A percentile compares a stretch with the other conserved stretches of the same genome.
phyloP scores from a whole-genome alignment of 2,113 vertebrate species.

The Phrynosoma blainvillii region DNA sequence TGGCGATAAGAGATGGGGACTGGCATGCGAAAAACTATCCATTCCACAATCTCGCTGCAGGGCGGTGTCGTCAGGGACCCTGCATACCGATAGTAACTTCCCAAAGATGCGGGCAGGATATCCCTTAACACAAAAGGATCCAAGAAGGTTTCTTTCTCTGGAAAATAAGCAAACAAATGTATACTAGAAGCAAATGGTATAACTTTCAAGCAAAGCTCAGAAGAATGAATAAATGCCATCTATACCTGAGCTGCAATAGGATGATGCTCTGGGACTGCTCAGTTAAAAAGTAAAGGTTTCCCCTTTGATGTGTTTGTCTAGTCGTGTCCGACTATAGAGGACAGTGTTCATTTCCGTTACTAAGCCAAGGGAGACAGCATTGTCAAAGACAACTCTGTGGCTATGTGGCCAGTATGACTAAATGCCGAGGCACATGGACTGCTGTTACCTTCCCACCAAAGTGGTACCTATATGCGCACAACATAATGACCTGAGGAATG shows the following conservation, averaged over 20 bases:
- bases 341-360: too few relatives aligned
- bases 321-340: too few relatives aligned
- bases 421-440: too few relatives aligned
- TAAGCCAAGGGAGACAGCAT: too few relatives aligned
- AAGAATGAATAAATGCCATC: not conserved
- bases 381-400: too few relatives aligned
- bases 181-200: conserved; percentile 48
- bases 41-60: conserved; percentile 95
- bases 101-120: conserved; percentile 86
- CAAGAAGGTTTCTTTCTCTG: conserved; percentile 98
- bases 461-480: too few relatives aligned
- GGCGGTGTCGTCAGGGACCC: conserved; percentile 96
- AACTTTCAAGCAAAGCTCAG: not conserved
- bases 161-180: conserved; percentile 16
- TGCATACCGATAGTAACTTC: conserved; percentile 93
- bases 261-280: not conserved
- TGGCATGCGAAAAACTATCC: conserved; percentile 91
- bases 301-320: too few relatives aligned
- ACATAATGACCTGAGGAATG: too few relatives aligned
- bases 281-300: too few relatives aligned
- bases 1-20: conserved; percentile 94
- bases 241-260: not conserved
- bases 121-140: conserved; percentile 93
- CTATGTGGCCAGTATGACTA: too few relatives aligned
- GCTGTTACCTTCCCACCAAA: too few relatives aligned